phyloP scores from a whole-genome alignment of 1,140 invertebrate species.

The Cherax quadricarinatus region DNA sequence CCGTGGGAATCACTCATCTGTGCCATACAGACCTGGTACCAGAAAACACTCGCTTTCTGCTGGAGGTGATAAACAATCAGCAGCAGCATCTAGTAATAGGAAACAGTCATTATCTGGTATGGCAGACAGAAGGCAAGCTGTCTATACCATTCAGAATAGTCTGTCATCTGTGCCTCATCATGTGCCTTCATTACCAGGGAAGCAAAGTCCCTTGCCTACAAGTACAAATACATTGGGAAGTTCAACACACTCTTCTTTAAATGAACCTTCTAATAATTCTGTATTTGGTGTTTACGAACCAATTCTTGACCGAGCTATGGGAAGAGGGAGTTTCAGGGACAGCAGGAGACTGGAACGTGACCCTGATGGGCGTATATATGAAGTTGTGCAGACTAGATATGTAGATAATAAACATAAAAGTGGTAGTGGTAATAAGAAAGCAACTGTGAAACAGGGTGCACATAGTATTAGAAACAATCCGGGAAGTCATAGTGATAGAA shows the following conservation, averaged over 20 bases:
- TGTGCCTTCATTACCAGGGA: slow-evolving; percentile 52
- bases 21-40: slow-evolving; percentile 16
- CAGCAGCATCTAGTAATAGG: slow-evolving; percentile 14
- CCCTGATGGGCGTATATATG: slow-evolving; percentile 58
- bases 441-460: slow-evolving; percentile 1
- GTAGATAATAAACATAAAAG: slow-evolving; percentile 58
- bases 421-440: slow-evolving; percentile 36
- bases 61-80: slow-evolving; percentile 43
- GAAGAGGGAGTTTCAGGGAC: slow-evolving; percentile 48
- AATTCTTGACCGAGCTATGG: slow-evolving; percentile 54
- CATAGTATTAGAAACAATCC: slow-evolving; percentile 2
- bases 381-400: slow-evolving; percentile 65
- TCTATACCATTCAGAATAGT: slow-evolving; percentile 68
- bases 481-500: slow-evolving; percentile 34
- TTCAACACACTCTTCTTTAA: slow-evolving; percentile 22
- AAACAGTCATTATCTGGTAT: slow-evolving; percentile 61
- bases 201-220: slow-evolving; percentile 50
- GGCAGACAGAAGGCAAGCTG: slow-evolving; percentile 70
- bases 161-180: slow-evolving; percentile 61
- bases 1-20: slow-evolving; percentile 41
- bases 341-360: slow-evolving; percentile 59
- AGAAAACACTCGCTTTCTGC: slow-evolving; percentile 52
- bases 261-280: slow-evolving; percentile 47
- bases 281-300: slow-evolving; percentile 57
- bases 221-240: slow-evolving; percentile 53